Base-by-base conservation (phyloP, 2,888 invertebrate species). In the Sylvicola fuscatus region DNA sequence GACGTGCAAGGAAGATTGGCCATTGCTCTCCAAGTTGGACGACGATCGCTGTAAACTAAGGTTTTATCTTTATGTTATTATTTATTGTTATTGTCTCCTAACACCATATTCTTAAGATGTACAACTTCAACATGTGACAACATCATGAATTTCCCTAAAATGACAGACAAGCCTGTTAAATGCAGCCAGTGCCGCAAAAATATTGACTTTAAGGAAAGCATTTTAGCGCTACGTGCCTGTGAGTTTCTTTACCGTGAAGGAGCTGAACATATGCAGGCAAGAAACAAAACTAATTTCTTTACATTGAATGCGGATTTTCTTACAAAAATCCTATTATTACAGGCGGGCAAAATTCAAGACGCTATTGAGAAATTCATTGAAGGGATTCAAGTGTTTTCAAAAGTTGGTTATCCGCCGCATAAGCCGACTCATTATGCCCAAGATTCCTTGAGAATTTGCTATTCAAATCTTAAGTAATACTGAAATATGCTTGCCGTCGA, bases 1-100 rank as follows among this genome's bases (percentile, higher is more conserved):
- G 34, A 71, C 82, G 2, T 86, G 86, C 48, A 58, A 51, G 15
- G 72, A 78, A 46, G 68, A 82, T 52, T 86, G 84, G 84, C 77
- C 80, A 0, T 54, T 59, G 1, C 56, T 77, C 33, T 70, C 70
- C 38, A 66, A 68, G 42, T 56, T 79, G 53, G 64, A 62, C 39
- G 60, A 52, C 44, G 14, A 13, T n/a, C 29, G 29, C 14, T 21
- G 21, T 8, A 21, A 21, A 21, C 8, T 21, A 8, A 21, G 21
- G 21, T 21, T 21, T 21, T 4, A 6, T 21, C 5, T 4, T 21
- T 4, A 21, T 21, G 8, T 21, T 21, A 8, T 6, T 6, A 29
- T 29, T 29, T 8, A 29, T 13, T n/a, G n/a, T n/a, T n/a, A n/a
- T n/a, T n/a, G n/a, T n/a, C n/a, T n/a, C n/a, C n/a, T n/a, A n/a